Base-by-base conservation (phyloP, 2,113 vertebrate genomes). In the Cercopithecus mona region DNA sequence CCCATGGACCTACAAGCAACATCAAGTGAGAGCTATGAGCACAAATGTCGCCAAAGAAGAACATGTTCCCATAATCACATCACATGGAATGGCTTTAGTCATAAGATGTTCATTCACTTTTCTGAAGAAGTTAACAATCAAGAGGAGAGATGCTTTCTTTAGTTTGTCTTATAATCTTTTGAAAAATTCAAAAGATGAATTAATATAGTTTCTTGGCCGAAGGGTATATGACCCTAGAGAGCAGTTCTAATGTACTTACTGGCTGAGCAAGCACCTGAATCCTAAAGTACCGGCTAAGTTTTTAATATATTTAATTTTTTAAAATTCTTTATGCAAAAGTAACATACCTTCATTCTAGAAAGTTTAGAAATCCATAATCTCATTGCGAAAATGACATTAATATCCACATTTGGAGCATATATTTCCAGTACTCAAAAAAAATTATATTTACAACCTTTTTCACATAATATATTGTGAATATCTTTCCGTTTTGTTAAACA, bases 1-100 rank as follows among this genome's bases (percentile, higher is more conserved):
- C 92, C 99, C 99, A 64, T 99, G 99, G 89, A 99, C 99, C 99
- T 99, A 91, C 61, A 0, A 92, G 76, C 52, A 0, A 94, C 66
- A 96, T 45, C 12, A 48, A 97, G 94, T 93, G 81, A 98, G 91
- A 98, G 57, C 50, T 79, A 38, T 91, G 80, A 96, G 95, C 70
- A 52, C 43, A 61, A 38, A 17, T 0, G 38, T 13, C 6, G 3
- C 81, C 8, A 35, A 66, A n/a, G 52, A 52, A 89, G 32, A 85
- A 27, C 13, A 61, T 23, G 48, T 73, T 79, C 68, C 43, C 50
- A 87, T n/a, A 43, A 1, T 68, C 35, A 84, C 38, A 14, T 61
- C 0, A n/a, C 45, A 12, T 61, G 35, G 9, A 40, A 45, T 72
- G 75, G 52, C 72, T 91, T 81, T 61, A 73, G 72, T 61, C 25